Percentiles rank a stretch among this genome's conserved stretches.
Conservation (phyloP, 2,888 invertebrate genomes). For the Luffia ferchaultella region DNA sequence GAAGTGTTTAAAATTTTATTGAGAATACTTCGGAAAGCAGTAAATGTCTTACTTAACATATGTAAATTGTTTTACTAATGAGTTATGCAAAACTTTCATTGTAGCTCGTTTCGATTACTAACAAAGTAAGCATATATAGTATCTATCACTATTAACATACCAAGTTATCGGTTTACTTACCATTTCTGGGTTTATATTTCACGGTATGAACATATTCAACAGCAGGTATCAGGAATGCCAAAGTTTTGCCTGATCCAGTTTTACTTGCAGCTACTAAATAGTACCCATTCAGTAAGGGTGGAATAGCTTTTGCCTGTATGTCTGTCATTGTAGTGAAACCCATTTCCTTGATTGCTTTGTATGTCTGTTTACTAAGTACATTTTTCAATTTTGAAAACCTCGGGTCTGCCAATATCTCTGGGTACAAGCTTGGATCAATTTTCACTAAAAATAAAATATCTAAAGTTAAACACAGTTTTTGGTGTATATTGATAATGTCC, state of each 20-base stretch:
- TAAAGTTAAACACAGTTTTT: too few relatives aligned
- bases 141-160: too few relatives aligned
- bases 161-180: too few relatives aligned
- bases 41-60: too few relatives aligned
- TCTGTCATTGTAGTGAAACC: conserved; percentile 95
- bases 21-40: too few relatives aligned
- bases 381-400: conserved; percentile 67
- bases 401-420: conserved; percentile 66
- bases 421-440: conserved; percentile 68
- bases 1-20: too few relatives aligned
- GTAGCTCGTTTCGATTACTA: too few relatives aligned
- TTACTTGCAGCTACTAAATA: conserved; percentile 95
- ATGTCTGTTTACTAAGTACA: conserved; percentile 80
- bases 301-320: conserved; percentile 91
- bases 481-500: too few relatives aligned
- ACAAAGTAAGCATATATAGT: too few relatives aligned
- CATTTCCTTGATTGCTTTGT: conserved; percentile 90
- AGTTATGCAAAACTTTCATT: too few relatives aligned
- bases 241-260: conserved; percentile 97
- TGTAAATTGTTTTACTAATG: too few relatives aligned
- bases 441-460: conserved; percentile 52
- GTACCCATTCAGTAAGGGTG: conserved; percentile 89
- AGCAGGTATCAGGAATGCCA: conserved; percentile 96
- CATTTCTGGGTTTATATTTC: conserved; percentile 92
- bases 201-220: conserved; percentile 90